Evolutionary conservation across 2,797 vertebrate genomes (phyloP).

Genomic region (Coreius guichenoti): DNA sequence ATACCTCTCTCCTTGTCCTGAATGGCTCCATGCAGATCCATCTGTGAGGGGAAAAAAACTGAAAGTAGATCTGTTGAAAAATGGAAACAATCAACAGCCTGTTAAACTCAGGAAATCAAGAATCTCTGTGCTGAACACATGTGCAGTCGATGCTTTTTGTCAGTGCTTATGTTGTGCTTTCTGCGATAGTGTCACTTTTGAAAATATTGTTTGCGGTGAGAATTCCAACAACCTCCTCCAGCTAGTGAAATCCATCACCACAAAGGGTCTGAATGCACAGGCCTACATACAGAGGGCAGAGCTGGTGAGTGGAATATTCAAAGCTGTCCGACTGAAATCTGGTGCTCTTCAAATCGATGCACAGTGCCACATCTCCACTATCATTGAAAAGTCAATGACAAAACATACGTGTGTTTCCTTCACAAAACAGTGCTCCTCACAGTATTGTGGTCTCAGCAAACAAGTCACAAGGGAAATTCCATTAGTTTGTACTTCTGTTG

Average conservation of each 20-base stretch:
- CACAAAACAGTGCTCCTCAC: slow-evolving; percentile 21
- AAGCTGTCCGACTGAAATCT: slow-evolving; percentile 21
- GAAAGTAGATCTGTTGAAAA: slow-evolving; percentile 35
- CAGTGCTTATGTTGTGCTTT: slow-evolving; percentile 33
- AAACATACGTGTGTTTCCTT: not conserved
- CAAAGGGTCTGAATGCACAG: not conserved
- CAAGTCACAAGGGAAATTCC: not conserved
- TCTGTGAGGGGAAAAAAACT: not conserved
- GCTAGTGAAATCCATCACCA: slow-evolving; percentile 12
- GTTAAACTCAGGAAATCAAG: slow-evolving; percentile 4
- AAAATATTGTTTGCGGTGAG: not conserved
- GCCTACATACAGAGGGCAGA: slow-evolving; percentile 15
- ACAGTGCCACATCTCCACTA: slow-evolving; percentile 6
- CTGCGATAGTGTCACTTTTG: not conserved
- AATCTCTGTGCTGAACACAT: slow-evolving; percentile 28
- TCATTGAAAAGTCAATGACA: not conserved
- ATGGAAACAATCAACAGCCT: slow-evolving; percentile 38
- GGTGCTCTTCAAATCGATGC: slow-evolving; percentile 7
- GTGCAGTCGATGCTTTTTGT: slow-evolving; percentile 32
- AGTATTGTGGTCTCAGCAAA: slow-evolving; percentile 6
- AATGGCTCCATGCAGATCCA: slow-evolving; percentile 42
- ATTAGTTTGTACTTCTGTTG: not conserved
- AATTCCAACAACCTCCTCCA: slow-evolving; percentile 9
- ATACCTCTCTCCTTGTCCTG: slow-evolving; percentile 25
- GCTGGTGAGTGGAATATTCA: slow-evolving; percentile 21